Evolutionary conservation across 2,888 invertebrate genomes (phyloP).

Genomic region (Parnassius orleans): DNA sequence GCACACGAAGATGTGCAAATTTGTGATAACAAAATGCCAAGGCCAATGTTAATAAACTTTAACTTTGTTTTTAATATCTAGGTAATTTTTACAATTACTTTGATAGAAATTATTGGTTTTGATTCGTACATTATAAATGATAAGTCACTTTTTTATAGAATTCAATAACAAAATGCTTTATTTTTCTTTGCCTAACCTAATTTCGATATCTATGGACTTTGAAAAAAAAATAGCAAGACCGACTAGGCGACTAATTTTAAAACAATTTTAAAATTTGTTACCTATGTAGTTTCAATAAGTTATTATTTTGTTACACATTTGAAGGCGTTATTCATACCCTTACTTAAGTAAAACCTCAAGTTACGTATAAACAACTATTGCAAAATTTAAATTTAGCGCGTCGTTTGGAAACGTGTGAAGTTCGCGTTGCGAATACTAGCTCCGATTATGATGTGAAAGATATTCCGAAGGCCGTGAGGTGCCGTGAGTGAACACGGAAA

Average conservation of each 20-base stretch:
- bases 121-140: neutral
- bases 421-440: slow-evolving; percentile 82
- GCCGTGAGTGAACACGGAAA: slow-evolving; percentile 79
- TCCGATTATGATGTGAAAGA: slow-evolving; percentile 83
- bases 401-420: slow-evolving; percentile 72
- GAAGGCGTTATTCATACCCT: too few species aligned
- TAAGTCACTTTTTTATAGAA: slow-evolving; percentile 27
- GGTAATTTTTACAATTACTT: neutral
- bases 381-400: slow-evolving; percentile 75
- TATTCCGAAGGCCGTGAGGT: slow-evolving; percentile 83
- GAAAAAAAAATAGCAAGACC: neutral
- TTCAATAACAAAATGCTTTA: slow-evolving; percentile 25
- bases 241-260: too few species aligned
- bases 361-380: slow-evolving; percentile 30
- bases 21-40: slow-evolving; percentile 72
- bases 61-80: slow-evolving; percentile 7
- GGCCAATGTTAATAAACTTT: slow-evolving; percentile 58
- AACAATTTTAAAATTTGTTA: too few species aligned
- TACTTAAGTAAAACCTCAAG: neutral
- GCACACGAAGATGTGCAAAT: slow-evolving; percentile 57
- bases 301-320: too few species aligned
- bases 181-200: slow-evolving; percentile 64
- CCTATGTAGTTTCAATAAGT: too few species aligned
- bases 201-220: slow-evolving; percentile 36
- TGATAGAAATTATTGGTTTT: neutral